Evolutionary conservation across 1,140 invertebrate species (phyloP), one percentile per base, ranked within the genome.

Genomic region (Colletes gigas): DNA sequence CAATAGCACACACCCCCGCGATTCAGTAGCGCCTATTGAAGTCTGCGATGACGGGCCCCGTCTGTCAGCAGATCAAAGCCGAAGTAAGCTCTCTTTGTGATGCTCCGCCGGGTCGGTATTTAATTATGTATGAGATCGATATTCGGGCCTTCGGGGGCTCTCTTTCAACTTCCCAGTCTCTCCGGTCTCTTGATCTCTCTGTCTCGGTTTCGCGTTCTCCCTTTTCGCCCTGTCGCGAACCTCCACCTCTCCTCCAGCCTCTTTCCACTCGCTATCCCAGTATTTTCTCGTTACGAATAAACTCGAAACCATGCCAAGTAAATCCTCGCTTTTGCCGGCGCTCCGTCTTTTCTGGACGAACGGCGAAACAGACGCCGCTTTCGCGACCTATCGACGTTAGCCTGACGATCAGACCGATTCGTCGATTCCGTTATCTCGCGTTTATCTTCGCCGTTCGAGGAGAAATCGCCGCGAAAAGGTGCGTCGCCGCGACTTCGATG

Each of bases 121-220:
- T 93, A 93, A 92, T 92, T 92, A 93, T 93, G 92, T 90, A 92
- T 91, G 90, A 91, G 91, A 92, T 93, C 92, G 91, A 93, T 93
- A 92, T 92, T 92, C 86, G 88, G 90, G 92, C 91, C 92, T 92
- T 89, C 90, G 86, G 90, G 90, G 88, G 73, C 70, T 84, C 80
- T 84, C 80, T 79, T 75, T 82, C 78, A 83, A 67, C 70, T 80
- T 83, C 59, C 68, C 62, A 71, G 72, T 65, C 60, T 83, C 74
- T 70, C 60, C 66, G 39, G 21, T 70, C 76, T 78, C 73, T 57
- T 66, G 60, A 44, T 50, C 41, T 47, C 50, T 55, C 54, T 50
- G 9, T 54, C 44, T 39, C 44, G 47, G 15, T 73, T 66, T 67
- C 73, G 63, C 74, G 41, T 30, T 67, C 63, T 44, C 63, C 47